These are phyloP conservation scores for Pavo muticus DNA, from an alignment of 2,113 vertebrate genomes.

Conservation along the genomic window DNA sequence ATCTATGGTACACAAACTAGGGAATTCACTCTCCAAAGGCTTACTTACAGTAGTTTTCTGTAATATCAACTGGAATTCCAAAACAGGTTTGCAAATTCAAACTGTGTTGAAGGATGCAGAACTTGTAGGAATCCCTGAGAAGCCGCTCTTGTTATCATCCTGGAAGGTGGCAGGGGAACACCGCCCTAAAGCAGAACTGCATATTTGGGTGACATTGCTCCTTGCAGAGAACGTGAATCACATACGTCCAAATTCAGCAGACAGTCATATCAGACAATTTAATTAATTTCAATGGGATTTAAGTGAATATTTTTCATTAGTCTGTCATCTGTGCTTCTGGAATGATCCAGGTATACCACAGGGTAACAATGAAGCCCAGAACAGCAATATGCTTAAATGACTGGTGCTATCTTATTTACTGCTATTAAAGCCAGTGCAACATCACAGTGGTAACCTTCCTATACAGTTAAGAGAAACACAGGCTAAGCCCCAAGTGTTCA, in stretches of 20 bases:
- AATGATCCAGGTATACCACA: neutral
- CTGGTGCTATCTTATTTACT: neutral
- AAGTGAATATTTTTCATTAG: neutral
- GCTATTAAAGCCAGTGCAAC: neutral
- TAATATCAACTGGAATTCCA: neutral
- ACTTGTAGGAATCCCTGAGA: neutral
- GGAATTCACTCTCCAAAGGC: neutral
- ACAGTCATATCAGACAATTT: neutral
- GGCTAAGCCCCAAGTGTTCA: neutral
- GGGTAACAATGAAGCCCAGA: neutral
- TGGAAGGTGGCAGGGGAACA: neutral
- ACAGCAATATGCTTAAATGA: neutral
- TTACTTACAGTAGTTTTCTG: neutral
- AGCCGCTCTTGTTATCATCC: neutral
- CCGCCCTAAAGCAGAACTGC: neutral
- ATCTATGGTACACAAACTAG: neutral
- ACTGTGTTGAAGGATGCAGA: neutral
- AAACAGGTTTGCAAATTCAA: neutral
- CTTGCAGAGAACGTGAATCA: fast-evolving
- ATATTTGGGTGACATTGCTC: neutral
- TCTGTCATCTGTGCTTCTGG: neutral
- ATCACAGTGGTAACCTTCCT: neutral
- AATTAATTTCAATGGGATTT: slow-evolving; percentile 49
- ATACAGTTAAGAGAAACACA: slow-evolving; percentile 4
- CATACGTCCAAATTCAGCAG: neutral